Evolutionary conservation across 2,797 vertebrate genomes (phyloP), one percentile per base, ranked within the genome.

Genomic region (Valencia hispanica): DNA sequence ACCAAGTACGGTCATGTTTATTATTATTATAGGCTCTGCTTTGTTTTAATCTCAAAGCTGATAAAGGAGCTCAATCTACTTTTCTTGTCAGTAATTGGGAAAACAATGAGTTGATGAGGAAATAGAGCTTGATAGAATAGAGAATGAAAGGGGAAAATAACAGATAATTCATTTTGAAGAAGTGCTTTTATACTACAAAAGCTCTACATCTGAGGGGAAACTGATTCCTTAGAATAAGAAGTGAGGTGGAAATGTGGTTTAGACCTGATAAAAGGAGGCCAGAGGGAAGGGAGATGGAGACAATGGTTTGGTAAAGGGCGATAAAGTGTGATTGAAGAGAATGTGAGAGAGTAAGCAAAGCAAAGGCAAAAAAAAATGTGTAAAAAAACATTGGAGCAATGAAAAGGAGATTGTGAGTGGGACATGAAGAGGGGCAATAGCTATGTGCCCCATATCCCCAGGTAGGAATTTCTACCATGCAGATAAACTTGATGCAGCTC

Each of bases 101-200:
- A 89, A 85, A 91, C 89, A 91, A 88, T 84, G 83, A 84, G 72
- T 72, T 77, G 45, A 74, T 71, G 53, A 79, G 79, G 83, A 70
- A 84, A 84, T 86, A 77, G 69, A 81, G 47, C 75, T 63, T 47
- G 69, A 69, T n/a, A 87, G 83, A 88, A 88, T 78, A 47, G 71
- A 78, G 57, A 68, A 77, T 32, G 30, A 39, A 8, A 43, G 39
- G 22, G 50, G 45, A 74, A 73, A 71, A 73, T 74, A 77, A 73
- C 71, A 85, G 84, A 87, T 86, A 73, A 92, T 91, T 85, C 90
- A 92, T 91, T 92, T 89, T 86, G 79, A 91, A 87, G 84, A 88
- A 83, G 83, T 88, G 74, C 86, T 85, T 89, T 87, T 82, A 83
- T 86, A 79, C 59, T 39, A 85, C 88, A 92, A 92, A 88, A 84